These are phyloP conservation scores for Garra rufa DNA, from an alignment of 2,113 vertebrate species.

Conservation along the genomic window DNA sequence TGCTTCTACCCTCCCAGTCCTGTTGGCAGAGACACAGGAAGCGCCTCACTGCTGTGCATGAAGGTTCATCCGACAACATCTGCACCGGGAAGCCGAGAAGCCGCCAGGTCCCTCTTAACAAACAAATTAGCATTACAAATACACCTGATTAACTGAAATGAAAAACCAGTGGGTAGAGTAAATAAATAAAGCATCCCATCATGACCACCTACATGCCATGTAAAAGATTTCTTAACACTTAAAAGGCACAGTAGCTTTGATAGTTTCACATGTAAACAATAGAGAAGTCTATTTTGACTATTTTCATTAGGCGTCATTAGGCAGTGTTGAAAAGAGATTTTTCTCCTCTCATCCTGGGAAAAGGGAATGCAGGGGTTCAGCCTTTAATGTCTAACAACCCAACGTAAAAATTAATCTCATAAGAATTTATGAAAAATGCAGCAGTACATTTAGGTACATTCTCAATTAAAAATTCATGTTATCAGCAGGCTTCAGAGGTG, in stretches of 20 bases:
- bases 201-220: slow-evolving; percentile 15
- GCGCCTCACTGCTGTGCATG: not conserved
- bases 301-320: not conserved
- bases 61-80: slow-evolving; percentile 17
- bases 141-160: slow-evolving; percentile 24
- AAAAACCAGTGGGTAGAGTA: slow-evolving; percentile 30
- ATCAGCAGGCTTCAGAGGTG: slow-evolving; percentile 60
- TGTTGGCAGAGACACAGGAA: slow-evolving; percentile 11
- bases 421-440: slow-evolving; percentile 66
- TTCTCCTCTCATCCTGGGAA: slow-evolving; percentile 27
- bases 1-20: slow-evolving; percentile 20
- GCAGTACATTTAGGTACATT: slow-evolving; percentile 65
- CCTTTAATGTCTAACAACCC: slow-evolving; percentile 68
- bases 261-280: not conserved
- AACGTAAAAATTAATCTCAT: slow-evolving; percentile 66
- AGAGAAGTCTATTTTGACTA: not conserved
- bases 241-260: not conserved
- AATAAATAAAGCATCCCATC: slow-evolving; percentile 26
- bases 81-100: not conserved
- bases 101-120: slow-evolving; percentile 1
- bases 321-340: not conserved
- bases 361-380: slow-evolving; percentile 49
- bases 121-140: slow-evolving; percentile 36
- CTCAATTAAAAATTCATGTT: slow-evolving; percentile 70
- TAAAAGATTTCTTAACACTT: slow-evolving; percentile 4